Evolutionary conservation across 1,140 invertebrate species (phyloP), one percentile per base, ranked within the genome.

Genomic region (Bathynomus jamesi): DNA sequence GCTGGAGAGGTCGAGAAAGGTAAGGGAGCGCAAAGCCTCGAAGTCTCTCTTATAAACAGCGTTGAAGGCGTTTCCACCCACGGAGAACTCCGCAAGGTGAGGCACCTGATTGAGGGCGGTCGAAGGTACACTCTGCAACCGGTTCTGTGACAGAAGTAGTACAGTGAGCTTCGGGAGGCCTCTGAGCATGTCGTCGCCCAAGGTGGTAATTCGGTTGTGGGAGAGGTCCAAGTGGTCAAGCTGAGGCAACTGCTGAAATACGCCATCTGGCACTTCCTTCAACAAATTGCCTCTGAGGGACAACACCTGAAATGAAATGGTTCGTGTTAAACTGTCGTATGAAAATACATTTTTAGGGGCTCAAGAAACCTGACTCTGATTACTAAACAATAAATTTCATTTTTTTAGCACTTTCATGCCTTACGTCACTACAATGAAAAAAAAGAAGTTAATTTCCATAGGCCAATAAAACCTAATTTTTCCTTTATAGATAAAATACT

Each of bases 161-260:
- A 76, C 72, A 63, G 70, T 25, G 8, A 76, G 32, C 27, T 71
- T 67, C 10, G 65, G 40, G 28, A 76, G 53, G 53, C 71, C 71
- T 28, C 28, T 27, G 0, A 76, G 64, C 21, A 71, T 71, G n/a
- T 68, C 27, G 11, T 76, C 66, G 2, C 73, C 69, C 11, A 76
- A 30, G 25, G 29, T 62, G n/a, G 72, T 66, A 28, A 76, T 70
- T 63, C 66, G 70, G 32, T 76, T 76, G 67, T 73, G 71, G 21
- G 75, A 76, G 24, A 76, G 66, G 31, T 76, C 75, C 7, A 76
- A 65, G 24, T 73, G 69, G 29, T 71, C 66, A 62, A 76, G 28
- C 3, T 71, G 72, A 24, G 28, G 66, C 40, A 76, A 53, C 21
- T 76, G 66, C 24, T 61, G 28, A 40, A 76, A 76, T 2, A 73